Conservation (phyloP, 2,888 invertebrate genomes). For the Latheticus oryzae region DNA sequence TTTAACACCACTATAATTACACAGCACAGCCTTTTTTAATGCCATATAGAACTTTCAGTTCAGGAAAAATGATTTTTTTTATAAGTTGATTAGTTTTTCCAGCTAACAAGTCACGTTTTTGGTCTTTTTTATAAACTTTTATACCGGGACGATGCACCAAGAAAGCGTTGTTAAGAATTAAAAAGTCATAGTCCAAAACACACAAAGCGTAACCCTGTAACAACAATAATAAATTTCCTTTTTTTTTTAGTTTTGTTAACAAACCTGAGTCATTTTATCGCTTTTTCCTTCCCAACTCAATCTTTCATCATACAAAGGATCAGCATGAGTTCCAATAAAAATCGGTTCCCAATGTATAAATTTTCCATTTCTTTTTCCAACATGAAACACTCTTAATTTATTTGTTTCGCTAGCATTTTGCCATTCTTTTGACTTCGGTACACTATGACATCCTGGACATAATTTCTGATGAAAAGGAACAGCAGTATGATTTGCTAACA, state of each 20-base stretch:
- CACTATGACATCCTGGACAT: constrained; percentile 89
- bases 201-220: constrained; percentile 89
- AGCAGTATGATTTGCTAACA: constrained; percentile 82
- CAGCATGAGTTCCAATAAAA: constrained; percentile 89
- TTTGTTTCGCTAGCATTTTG: constrained; percentile 77
- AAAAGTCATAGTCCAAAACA: constrained; percentile 91
- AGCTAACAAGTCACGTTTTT: constrained; percentile 80
- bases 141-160: constrained; percentile 93
- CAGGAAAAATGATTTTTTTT: constrained; percentile 83
- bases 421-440: constrained; percentile 89
- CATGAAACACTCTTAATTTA: constrained; percentile 83
- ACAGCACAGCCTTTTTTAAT: constrained; percentile 83
- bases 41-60: constrained; percentile 87
- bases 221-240: no score
- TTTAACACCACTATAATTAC: constrained; percentile 60
- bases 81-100: constrained; percentile 82
- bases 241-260: constrained; percentile 6
- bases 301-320: constrained; percentile 90
- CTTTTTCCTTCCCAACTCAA: constrained; percentile 95
- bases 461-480: constrained; percentile 93
- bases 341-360: constrained; percentile 94
- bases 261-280: constrained; percentile 97
- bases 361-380: constrained; percentile 82
- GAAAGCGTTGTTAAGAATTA: constrained; percentile 94
- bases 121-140: constrained; percentile 83